Evolutionary conservation across 2,888 invertebrate species (phyloP).

Genomic region (Caenorhabditis wallacei): DNA sequence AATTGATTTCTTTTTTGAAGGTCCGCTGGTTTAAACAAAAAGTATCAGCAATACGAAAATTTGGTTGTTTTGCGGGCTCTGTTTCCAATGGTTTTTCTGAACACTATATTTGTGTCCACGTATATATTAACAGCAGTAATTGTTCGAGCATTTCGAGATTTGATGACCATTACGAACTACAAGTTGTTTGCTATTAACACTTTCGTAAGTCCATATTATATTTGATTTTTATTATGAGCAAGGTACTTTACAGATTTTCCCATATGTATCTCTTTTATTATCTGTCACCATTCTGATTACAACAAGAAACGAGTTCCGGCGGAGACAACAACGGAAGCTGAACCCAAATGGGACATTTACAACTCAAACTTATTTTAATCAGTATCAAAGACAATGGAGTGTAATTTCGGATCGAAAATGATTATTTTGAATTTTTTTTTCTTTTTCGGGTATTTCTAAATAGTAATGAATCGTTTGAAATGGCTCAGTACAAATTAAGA

Average conservation of each 20-base stretch:
- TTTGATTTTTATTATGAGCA: not conserved
- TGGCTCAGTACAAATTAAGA: too few relatives aligned
- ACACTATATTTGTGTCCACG: constrained; percentile 46
- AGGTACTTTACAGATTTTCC: constrained; percentile 49
- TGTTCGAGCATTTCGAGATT: constrained; percentile 40
- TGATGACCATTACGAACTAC: constrained; percentile 34
- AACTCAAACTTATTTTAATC: constrained; percentile 48
- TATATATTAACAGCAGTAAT: constrained; percentile 54
- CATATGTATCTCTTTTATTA: constrained; percentile 54
- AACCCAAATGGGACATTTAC: constrained; percentile 35
- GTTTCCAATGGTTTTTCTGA: constrained; percentile 55
- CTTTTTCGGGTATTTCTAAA: not conserved
- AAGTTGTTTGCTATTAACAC: constrained; percentile 55
- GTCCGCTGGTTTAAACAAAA: constrained; percentile 39
- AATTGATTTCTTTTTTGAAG: not conserved
- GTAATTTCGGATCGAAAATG: constrained; percentile 20
- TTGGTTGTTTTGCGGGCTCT: constrained; percentile 55
- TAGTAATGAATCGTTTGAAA: not conserved
- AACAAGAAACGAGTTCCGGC: constrained; percentile 39
- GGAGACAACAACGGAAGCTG: constrained; percentile 23
- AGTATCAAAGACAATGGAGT: constrained; percentile 60
- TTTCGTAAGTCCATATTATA: constrained; percentile 61
- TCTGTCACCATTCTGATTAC: constrained; percentile 50
- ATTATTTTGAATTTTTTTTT: not conserved
- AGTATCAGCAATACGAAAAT: constrained; percentile 63